phyloP scores from a whole-genome alignment of 2,797 vertebrate genomes.

The Lepidocolaptes lacrymiger region DNA sequence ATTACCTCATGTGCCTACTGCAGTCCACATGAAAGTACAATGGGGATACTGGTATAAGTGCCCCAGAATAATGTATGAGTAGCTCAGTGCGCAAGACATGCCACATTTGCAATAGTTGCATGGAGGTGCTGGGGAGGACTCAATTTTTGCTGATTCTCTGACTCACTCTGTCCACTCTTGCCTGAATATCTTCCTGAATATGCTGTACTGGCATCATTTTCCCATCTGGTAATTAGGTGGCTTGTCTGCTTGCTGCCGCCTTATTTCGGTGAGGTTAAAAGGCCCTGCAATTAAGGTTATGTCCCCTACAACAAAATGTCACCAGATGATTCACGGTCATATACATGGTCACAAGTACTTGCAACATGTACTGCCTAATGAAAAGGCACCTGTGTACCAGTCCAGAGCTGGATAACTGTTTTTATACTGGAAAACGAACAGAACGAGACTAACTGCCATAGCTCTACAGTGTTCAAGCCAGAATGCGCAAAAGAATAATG shows the following conservation, averaged over 20 bases:
- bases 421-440: not conserved
- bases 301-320: not conserved
- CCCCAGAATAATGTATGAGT: not conserved
- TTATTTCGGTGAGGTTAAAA: not conserved
- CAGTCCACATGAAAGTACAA: not conserved
- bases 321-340: not conserved
- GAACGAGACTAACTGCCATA: not conserved
- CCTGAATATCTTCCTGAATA: not conserved
- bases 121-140: not conserved
- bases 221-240: not conserved
- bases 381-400: not conserved
- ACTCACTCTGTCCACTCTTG: not conserved
- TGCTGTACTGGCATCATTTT: not conserved
- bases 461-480: not conserved
- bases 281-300: not conserved
- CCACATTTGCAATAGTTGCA: not conserved
- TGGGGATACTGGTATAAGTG: not conserved
- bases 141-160: not conserved
- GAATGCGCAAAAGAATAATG: not conserved
- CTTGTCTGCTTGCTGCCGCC: not conserved
- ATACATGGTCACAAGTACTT: not conserved
- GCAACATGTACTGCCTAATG: not conserved
- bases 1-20: slow-evolving; percentile 31
- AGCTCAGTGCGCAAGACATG: fast-evolving
- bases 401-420: not conserved